A percentile compares a stretch with the other conserved stretches of the same genome.
Conservation (phyloP, 2,113 vertebrate species). For the Castor canadensis region DNA sequence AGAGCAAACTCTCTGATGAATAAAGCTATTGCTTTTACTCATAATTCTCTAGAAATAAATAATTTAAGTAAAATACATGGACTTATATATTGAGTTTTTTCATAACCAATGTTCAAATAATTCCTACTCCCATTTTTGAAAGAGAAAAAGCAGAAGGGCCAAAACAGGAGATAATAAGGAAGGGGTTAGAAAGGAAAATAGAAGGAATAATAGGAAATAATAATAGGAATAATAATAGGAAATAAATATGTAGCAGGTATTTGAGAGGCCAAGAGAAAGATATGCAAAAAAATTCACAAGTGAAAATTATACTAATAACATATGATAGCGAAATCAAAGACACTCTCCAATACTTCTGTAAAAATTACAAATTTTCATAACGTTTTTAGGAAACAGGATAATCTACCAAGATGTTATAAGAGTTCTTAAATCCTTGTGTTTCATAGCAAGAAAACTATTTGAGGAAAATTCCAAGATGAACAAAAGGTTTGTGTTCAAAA, state of each 20-base stretch:
- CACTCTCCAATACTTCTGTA: too few relatives aligned
- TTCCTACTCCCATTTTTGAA: background rate
- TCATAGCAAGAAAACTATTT: background rate
- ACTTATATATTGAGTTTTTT: background rate
- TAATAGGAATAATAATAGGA: background rate
- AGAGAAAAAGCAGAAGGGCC: background rate
- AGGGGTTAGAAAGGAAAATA: background rate
- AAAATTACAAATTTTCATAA: background rate
- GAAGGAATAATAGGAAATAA: background rate
- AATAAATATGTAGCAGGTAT: background rate
- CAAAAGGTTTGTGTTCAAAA: background rate
- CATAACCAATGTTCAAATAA: background rate
- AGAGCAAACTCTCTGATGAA: background rate
- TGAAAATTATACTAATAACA: too few relatives aligned
- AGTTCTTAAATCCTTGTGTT: background rate
- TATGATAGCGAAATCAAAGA: too few relatives aligned
- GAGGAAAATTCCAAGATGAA: background rate
- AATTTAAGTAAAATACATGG: constrained; percentile 21
- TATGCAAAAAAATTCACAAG: background rate
- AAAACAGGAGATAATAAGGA: background rate
- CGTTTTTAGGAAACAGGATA: background rate
- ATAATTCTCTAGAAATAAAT: constrained; percentile 12
- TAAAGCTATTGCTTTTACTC: background rate
- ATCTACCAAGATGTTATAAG: background rate
- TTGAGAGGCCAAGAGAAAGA: background rate